phyloP scores from a whole-genome alignment of 1,140 invertebrate species.

The Papilio glaucus region DNA sequence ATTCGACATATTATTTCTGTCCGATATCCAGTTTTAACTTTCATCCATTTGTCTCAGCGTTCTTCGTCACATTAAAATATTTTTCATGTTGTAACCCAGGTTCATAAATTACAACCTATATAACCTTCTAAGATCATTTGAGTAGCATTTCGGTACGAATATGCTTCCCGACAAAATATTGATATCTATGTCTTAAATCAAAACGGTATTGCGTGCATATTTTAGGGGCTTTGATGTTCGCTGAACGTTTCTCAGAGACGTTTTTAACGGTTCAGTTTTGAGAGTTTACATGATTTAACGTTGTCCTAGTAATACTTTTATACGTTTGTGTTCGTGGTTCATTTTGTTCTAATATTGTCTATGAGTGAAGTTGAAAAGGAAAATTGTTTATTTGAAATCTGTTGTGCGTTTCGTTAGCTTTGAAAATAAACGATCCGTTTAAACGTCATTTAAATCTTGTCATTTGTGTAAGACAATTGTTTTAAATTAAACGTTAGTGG shows the following conservation, averaged over 20 bases:
- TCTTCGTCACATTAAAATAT: neutral
- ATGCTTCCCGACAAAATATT: constrained; percentile 15
- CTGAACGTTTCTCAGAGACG: neutral
- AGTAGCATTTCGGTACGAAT: constrained; percentile 1
- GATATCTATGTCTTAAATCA: constrained; percentile 7
- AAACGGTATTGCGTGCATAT: neutral
- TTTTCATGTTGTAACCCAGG: neutral
- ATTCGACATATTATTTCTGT: too few relatives aligned
- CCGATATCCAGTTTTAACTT: too few relatives aligned
- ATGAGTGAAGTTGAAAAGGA: neutral
- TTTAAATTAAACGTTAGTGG: neutral
- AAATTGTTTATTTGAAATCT: constrained; percentile 9
- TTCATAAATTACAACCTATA: neutral
- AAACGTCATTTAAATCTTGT: neutral
- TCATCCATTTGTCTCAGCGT: neutral
- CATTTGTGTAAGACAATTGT: neutral
- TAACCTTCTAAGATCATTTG: constrained; percentile 8
- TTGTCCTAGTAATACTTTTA: constrained; percentile 13
- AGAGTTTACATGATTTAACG: constrained; percentile 4
- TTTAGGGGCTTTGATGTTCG: constrained; percentile 15
- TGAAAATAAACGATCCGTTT: constrained; percentile 9
- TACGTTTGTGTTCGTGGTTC: neutral
- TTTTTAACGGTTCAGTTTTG: constrained; percentile 16
- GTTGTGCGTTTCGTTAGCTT: neutral
- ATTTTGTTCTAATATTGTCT: constrained; percentile 5